phyloP scores from a whole-genome alignment of 2,888 invertebrate genomes.

The Hoplodrina blanda region DNA sequence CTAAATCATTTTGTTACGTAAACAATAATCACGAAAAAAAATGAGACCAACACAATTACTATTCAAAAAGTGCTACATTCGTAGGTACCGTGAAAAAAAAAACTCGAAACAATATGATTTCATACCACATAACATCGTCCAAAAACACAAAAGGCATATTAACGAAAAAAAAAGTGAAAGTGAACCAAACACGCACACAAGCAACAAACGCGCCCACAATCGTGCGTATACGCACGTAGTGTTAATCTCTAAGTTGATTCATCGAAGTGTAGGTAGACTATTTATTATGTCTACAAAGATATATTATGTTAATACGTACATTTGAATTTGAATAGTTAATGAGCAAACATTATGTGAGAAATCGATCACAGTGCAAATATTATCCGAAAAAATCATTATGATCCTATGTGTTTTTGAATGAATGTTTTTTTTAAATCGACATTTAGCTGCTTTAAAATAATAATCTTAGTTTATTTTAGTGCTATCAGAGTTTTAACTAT shows the following conservation, averaged over 20 bases:
- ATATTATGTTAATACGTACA: slow-evolving; percentile 58
- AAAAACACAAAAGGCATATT: slow-evolving; percentile 89
- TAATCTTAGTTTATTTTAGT: background rate
- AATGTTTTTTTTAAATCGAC: background rate
- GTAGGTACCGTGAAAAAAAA: slow-evolving; percentile 10
- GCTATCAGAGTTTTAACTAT: background rate
- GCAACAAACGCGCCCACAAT: slow-evolving; percentile 68
- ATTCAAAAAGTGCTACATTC: background rate
- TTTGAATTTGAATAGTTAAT: slow-evolving; percentile 63
- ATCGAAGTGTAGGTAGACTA: slow-evolving; percentile 63
- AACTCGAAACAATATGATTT: slow-evolving; percentile 36
- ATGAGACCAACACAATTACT: background rate
- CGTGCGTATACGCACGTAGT: slow-evolving; percentile 61
- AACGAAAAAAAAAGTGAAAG: slow-evolving; percentile 89
- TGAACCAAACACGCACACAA: slow-evolving; percentile 67
- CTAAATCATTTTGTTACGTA: background rate
- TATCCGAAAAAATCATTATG: slow-evolving; percentile 40
- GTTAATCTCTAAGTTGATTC: slow-evolving; percentile 65
- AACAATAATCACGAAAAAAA: background rate
- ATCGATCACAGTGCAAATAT: slow-evolving; percentile 41
- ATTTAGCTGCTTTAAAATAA: background rate
- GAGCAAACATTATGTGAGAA: slow-evolving; percentile 58
- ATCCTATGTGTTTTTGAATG: slow-evolving; percentile 19
- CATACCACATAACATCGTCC: slow-evolving; percentile 79
- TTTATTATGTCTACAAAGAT: slow-evolving; percentile 64